Conservation (phyloP, 2,113 vertebrate genomes). For the Spizaetus ornatus region DNA sequence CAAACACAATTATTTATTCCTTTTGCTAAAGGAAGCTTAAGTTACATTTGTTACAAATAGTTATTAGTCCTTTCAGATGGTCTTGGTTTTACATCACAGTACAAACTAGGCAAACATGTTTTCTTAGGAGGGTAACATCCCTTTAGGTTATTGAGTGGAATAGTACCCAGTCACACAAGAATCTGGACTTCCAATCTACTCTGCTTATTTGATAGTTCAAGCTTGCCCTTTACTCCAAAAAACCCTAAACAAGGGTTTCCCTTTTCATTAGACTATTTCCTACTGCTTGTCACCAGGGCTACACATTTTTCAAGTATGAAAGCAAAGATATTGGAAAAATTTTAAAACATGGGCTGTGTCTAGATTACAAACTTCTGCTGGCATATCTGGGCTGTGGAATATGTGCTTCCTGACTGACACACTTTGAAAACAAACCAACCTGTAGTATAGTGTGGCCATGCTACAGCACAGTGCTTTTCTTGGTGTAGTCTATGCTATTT, state of each 20-base stretch:
- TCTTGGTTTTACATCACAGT: slow-evolving; percentile 32
- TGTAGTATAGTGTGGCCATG: background rate
- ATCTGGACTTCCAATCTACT: background rate
- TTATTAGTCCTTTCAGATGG: slow-evolving; percentile 34
- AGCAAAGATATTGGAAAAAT: background rate
- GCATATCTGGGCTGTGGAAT: background rate
- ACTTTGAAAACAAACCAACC: background rate
- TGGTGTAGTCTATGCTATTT: background rate
- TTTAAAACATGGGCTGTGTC: background rate
- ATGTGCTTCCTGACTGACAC: background rate
- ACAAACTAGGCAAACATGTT: slow-evolving; percentile 19
- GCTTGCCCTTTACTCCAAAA: slow-evolving; percentile 1
- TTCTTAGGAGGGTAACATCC: slow-evolving; percentile 11
- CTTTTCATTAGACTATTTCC: background rate
- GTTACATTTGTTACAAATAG: slow-evolving; percentile 61
- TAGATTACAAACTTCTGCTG: slow-evolving; percentile 8
- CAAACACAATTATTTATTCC: slow-evolving; percentile 61
- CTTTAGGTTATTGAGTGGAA: background rate
- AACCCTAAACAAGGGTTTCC: background rate
- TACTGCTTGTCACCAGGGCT: background rate
- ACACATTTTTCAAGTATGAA: background rate
- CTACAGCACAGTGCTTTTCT: background rate
- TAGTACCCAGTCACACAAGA: slow-evolving; percentile 32
- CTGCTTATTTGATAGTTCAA: background rate
- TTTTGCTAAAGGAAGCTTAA: slow-evolving; percentile 36